Base-by-base conservation (phyloP, 2,113 vertebrate species). In the Loxodonta africana region DNA sequence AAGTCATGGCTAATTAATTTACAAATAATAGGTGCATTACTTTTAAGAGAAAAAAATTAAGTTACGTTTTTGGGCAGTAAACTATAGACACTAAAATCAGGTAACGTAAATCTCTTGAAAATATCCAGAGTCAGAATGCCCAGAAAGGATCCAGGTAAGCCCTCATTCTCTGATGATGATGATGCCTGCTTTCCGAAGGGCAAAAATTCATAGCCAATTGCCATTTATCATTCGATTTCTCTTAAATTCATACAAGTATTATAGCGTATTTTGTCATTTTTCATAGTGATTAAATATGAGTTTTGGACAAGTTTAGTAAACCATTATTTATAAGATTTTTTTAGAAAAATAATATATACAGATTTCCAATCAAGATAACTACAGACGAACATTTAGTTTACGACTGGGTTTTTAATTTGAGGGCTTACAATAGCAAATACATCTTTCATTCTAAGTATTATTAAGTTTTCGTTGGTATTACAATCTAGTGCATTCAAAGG, bases 381-480 rank as follows among this genome's bases (percentile, higher is more conserved):
- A 84, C 71, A 93, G 44, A 33, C 60, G 37, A 87, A 90, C 46
- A 92, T 91, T 82, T 91, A 93, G 86, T 74, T 76, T 78, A 88
- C 44, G 82, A 71, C 20, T 85, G 60, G 26, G 41, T 44, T 95
- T 96, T 91, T 91, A 93, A 97, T 94, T 97, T 80, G 63, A 25
- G 73, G 18, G 18, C 15, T 90, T 90, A 90, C n/a, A 30, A 67
- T n/a, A 83, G 46, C 30, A 97, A 95, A 97, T 53, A 95, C 91
- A 95, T 97, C 93, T 96, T 96, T 98, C 71, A 95, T 48, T 95
- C 93, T 92, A 95, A 96, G 90, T 97, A 67, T 96, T 97, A 88
- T 94, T 98, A 98, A 95, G 30, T 89, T 95, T 98, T 98, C 90
- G 83, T 94, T 88, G 28, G 65, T 94, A 93, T 96, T 97, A 95